Conservation (phyloP, 1,140 invertebrate species). For the Drosophila leontia region DNA sequence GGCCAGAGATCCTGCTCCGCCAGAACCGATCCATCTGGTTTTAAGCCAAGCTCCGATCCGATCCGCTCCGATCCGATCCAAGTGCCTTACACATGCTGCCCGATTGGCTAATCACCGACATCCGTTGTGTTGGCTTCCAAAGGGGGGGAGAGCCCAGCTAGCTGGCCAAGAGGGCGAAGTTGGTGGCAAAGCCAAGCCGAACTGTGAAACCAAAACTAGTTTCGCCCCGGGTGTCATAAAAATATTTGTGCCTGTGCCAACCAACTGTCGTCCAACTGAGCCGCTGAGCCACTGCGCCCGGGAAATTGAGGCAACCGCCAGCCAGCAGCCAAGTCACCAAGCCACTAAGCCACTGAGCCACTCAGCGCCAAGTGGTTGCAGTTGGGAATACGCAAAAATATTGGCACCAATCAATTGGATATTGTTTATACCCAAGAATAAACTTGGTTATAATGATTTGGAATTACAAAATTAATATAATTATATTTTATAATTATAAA, state of each 20-base stretch:
- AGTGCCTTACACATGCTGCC: conserved; percentile 31
- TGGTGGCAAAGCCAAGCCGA: neutral
- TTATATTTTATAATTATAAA: too few relatives aligned
- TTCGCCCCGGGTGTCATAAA: conserved; percentile 62
- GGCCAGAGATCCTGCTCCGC: conserved; percentile 37
- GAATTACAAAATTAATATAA: too few relatives aligned
- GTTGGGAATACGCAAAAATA: conserved; percentile 20
- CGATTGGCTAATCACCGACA: conserved; percentile 73
- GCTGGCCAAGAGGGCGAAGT: conserved; percentile 1
- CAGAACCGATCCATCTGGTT: conserved; percentile 51
- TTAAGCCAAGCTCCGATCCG: conserved; percentile 9
- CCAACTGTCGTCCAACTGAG: conserved; percentile 33
- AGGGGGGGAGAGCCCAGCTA: neutral
- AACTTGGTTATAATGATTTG: neutral
- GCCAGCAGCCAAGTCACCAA: conserved; percentile 4
- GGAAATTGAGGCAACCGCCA: conserved; percentile 22
- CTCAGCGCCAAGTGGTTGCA: conserved; percentile 34
- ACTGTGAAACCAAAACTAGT: conserved; percentile 49
- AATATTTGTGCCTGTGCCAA: conserved; percentile 55
- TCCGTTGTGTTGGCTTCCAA: conserved; percentile 31
- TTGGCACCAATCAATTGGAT: conserved; percentile 2
- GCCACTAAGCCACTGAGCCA: conserved; percentile 14
- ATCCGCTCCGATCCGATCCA: conserved; percentile 8
- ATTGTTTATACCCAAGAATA: neutral
- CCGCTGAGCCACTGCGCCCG: conserved; percentile 29